Base-by-base conservation (phyloP, 1,140 invertebrate species). In the Drosophila ficusphila region DNA sequence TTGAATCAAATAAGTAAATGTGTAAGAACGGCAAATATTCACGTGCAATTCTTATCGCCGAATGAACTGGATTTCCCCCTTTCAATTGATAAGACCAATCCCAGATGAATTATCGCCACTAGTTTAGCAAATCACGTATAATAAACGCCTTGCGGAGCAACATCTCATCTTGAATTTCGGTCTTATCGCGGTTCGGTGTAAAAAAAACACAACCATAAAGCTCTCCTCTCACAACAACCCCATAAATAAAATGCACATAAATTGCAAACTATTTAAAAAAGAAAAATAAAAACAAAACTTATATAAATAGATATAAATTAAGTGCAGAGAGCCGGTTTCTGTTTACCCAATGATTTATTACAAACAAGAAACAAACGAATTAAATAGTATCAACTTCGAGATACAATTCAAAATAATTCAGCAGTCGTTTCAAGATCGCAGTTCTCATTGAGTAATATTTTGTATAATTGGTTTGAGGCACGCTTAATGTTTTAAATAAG, bases 161-260 rank as follows among this genome's bases (percentile, higher is more conserved):
- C 21, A 23, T 21, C 14, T 23, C 41, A 42, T 25, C 41, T 42
- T 25, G n/a, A 12, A 8, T 25, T 8, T 42, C n/a, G 6, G 2
- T 12, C 41, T 44, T 44, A 44, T 44, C 41, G 3, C n/a, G n/a
- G 21, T 1, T 12, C 27, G 53, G 36, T 21, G 54, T 44, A 25
- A 25, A 25, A 25, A 57, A 62, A 62, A 58, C 58, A 62, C 27
- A 42, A 58, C 23, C 58, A 62, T 62, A 62, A 62, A 62, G 58
- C 3, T 16, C 49, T 61, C 9, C 46, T 18, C 29, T 31, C 54
- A 21, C 57, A 52, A 72, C 21, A 65, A 39, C 16, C 54, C 21
- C 54, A 64, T 52, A 62, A 76, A 62, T 57, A 53, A 76, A 39
- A 39, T 62, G 34, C 56, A 70, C 64, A 60, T 61, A 46, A 62